A percentile compares a stretch with the other conserved stretches of the same genome.
These are phyloP conservation scores for Drosophila ironensis DNA, from an alignment of 1,140 invertebrate genomes.

Conservation along the genomic window DNA sequence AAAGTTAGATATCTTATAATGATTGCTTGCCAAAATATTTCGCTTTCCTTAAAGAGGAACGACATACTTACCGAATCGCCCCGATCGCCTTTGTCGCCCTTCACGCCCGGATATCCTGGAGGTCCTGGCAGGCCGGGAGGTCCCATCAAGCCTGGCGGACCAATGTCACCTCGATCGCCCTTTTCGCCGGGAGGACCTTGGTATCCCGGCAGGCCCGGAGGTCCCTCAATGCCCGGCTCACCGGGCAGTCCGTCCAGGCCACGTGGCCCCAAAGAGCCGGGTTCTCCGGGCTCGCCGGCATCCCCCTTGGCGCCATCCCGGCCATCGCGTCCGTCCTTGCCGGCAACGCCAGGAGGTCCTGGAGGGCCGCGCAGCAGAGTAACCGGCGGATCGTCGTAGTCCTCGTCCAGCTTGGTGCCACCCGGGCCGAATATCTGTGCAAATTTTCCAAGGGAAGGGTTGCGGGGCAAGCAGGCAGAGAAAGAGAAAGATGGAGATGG, in stretches of 20 bases:
- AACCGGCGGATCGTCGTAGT: slow-evolving; percentile 80
- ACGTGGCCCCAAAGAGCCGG: slow-evolving; percentile 90
- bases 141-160: slow-evolving; percentile 91
- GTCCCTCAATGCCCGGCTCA: slow-evolving; percentile 80
- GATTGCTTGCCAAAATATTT: no score
- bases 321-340: slow-evolving; percentile 85
- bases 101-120: slow-evolving; percentile 93
- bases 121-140: slow-evolving; percentile 88
- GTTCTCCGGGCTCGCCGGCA: slow-evolving; percentile 94
- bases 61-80: slow-evolving; percentile 92
- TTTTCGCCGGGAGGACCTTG: slow-evolving; percentile 93
- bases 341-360: slow-evolving; percentile 85
- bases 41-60: no score
- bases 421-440: slow-evolving; percentile 78
- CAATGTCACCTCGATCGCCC: slow-evolving; percentile 95
- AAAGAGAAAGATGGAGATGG: slow-evolving; percentile 19
- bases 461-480: no score
- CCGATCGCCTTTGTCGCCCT: slow-evolving; percentile 95
- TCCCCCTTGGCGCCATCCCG: slow-evolving; percentile 81
- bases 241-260: slow-evolving; percentile 79
- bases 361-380: slow-evolving; percentile 83
- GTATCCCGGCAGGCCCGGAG: slow-evolving; percentile 88
- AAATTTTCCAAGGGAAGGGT: slow-evolving; percentile 11
- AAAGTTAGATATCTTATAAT: no score
- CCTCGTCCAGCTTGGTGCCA: slow-evolving; percentile 75